Evolutionary conservation across 2,113 vertebrate species (phyloP).

Genomic region (Saiga tatarica): DNA sequence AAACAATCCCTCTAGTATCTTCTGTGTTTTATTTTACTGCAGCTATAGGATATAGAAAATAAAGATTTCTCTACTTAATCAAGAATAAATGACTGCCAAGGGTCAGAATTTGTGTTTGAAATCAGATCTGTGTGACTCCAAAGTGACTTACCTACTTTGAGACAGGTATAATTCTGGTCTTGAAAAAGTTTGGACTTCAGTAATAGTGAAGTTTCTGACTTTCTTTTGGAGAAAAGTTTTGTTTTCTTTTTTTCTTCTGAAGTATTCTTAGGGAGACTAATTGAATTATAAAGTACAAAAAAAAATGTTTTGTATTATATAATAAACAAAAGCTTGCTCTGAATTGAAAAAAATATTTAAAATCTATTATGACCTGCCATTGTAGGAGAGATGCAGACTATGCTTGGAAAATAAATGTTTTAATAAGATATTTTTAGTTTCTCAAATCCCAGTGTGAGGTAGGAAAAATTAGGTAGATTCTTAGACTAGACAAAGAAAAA

Average conservation of each 20-base stretch:
- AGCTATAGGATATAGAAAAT: neutral
- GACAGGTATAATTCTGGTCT: neutral
- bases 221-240: neutral
- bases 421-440: slow-evolving; percentile 23
- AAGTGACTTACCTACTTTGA: neutral
- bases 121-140: neutral
- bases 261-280: neutral
- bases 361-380: neutral
- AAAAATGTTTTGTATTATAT: neutral
- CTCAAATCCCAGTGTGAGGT: neutral
- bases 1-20: neutral
- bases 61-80: neutral
- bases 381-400: neutral
- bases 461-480: slow-evolving; percentile 31
- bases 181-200: neutral
- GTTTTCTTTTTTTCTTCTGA: neutral
- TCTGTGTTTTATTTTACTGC: neutral
- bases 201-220: neutral
- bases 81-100: neutral
- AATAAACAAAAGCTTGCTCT: slow-evolving; percentile 19
- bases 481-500: slow-evolving; percentile 17
- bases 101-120: neutral
- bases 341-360: slow-evolving; percentile 11
- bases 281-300: neutral
- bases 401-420: slow-evolving; percentile 1